Conservation (phyloP, 1,140 invertebrate genomes). For the Copidosoma floridanum region DNA sequence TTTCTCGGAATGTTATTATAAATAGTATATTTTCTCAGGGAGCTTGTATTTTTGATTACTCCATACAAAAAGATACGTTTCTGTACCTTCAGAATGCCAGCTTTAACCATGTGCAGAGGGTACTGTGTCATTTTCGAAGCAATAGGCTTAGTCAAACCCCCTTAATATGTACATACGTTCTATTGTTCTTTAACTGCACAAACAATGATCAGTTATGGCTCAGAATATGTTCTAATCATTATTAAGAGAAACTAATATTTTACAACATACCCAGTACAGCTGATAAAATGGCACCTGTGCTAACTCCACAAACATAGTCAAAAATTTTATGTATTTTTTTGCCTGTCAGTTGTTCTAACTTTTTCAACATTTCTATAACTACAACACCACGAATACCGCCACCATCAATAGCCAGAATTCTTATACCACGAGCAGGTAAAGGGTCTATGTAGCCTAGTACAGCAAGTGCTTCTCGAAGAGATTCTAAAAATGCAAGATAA, state of each 20-base stretch:
- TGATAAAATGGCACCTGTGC: constrained; percentile 80
- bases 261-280: constrained; percentile 62
- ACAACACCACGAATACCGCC: constrained; percentile 84
- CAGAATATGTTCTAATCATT: not conserved
- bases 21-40: too few species aligned
- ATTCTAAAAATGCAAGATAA: constrained; percentile 32
- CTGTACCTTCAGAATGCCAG: too few species aligned
- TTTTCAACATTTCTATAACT: constrained; percentile 76
- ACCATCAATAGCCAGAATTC: constrained; percentile 86
- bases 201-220: too few species aligned
- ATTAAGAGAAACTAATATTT: constrained; percentile 10
- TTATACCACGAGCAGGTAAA: constrained; percentile 70
- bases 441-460: constrained; percentile 74
- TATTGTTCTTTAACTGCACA: too few species aligned
- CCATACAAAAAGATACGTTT: too few species aligned
- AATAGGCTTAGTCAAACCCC: too few species aligned
- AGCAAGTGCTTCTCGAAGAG: constrained; percentile 66
- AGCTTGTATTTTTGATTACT: too few species aligned
- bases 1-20: too few species aligned
- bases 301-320: constrained; percentile 90
- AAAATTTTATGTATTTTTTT: constrained; percentile 71
- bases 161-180: too few species aligned
- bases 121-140: too few species aligned
- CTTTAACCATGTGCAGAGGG: too few species aligned
- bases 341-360: constrained; percentile 72